A percentile compares a stretch with the other conserved stretches of the same genome.
Conservation (phyloP, 2,888 invertebrate species). For the Tenodera sinensis region DNA sequence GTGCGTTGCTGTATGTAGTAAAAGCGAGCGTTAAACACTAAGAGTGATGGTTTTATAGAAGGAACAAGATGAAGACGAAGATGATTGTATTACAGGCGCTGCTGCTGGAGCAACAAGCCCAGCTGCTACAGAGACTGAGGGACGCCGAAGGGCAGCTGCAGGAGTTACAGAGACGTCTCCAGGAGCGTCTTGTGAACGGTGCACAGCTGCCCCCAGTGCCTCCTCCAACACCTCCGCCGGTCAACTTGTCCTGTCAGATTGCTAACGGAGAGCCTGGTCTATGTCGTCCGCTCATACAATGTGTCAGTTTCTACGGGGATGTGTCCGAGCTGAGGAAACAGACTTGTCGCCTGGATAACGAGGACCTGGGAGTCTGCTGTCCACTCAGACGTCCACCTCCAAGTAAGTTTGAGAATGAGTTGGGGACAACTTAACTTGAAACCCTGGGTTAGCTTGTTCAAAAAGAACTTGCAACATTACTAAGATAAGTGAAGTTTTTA, state of each 20-base stretch:
- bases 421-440: too few relatives aligned
- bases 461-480: too few relatives aligned
- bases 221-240: background rate
- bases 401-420: background rate
- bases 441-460: too few relatives aligned
- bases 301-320: conserved; percentile 42
- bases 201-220: background rate
- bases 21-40: too few relatives aligned
- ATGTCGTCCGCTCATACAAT: conserved; percentile 42
- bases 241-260: conserved; percentile 35
- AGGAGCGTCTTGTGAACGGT: conserved; percentile 22
- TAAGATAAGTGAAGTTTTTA: too few relatives aligned
- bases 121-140: conserved; percentile 31
- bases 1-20: too few relatives aligned
- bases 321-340: conserved; percentile 40
- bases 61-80: too few relatives aligned
- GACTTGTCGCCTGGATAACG: conserved; percentile 39
- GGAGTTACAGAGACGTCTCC: conserved; percentile 35
- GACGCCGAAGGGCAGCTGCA: conserved; percentile 35
- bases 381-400: conserved; percentile 32
- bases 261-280: conserved; percentile 37
- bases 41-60: too few relatives aligned
- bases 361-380: conserved; percentile 42
- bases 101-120: conserved; percentile 25
- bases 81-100: too few relatives aligned